phyloP scores from a whole-genome alignment of 2,797 vertebrate species.

The Thalassophryne amazonica region DNA sequence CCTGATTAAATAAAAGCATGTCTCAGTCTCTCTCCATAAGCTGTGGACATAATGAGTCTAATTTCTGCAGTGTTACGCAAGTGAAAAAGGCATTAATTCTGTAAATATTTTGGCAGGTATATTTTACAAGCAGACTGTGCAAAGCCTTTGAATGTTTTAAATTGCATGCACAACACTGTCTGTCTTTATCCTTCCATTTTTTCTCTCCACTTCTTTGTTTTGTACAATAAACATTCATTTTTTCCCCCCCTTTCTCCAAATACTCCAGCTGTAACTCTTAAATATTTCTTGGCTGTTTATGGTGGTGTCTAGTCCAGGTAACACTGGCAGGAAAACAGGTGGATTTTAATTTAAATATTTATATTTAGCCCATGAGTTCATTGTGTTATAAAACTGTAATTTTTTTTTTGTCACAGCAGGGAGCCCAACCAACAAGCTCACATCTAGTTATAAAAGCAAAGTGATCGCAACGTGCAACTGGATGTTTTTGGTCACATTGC shows the following conservation, averaged over 20 bases:
- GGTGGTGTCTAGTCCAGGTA: background rate
- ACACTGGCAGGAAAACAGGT: background rate
- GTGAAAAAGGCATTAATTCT: no score
- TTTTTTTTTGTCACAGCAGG: background rate
- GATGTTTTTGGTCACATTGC: no score
- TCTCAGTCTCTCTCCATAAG: no score
- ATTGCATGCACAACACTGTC: background rate
- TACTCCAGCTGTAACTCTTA: background rate
- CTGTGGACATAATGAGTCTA: no score
- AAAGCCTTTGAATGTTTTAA: background rate
- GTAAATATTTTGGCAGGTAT: background rate
- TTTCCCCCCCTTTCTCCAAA: background rate
- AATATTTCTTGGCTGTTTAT: background rate
- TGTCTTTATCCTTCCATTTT: background rate
- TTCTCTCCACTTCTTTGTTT: background rate
- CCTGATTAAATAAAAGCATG: no score
- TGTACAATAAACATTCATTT: slow-evolving; percentile 16
- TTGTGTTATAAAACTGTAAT: slow-evolving; percentile 7
- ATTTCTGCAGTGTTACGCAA: no score
- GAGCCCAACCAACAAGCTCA: background rate
- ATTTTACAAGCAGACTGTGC: background rate
- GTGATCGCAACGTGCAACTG: no score
- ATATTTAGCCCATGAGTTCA: slow-evolving; percentile 15
- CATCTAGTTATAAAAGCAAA: background rate
- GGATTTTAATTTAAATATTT: slow-evolving; percentile 1